phyloP scores from a whole-genome alignment of 2,113 vertebrate species.

The Opisthocomus hoazin region DNA sequence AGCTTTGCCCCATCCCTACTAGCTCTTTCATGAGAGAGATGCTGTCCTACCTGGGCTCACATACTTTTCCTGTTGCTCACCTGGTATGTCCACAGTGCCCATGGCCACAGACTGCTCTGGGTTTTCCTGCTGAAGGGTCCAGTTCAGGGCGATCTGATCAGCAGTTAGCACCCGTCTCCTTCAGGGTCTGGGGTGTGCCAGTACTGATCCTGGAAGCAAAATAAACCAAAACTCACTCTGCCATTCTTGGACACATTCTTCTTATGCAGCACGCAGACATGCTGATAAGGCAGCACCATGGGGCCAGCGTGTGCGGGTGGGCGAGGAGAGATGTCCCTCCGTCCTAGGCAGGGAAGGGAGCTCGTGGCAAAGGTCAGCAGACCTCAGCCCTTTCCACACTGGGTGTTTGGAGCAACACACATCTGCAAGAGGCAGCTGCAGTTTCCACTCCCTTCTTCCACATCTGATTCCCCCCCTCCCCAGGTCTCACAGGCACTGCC shows the following conservation, averaged over 20 bases:
- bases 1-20: background rate
- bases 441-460: background rate
- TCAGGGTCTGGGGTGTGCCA: background rate
- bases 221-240: background rate
- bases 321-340: background rate
- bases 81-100: background rate
- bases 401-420: background rate
- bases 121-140: background rate
- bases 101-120: background rate
- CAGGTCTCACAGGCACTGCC: background rate
- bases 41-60: background rate
- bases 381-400: background rate
- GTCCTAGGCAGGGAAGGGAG: background rate
- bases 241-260: background rate
- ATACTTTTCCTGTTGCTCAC: background rate
- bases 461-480: background rate
- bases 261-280: fast-evolving
- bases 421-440: background rate
- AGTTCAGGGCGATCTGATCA: background rate
- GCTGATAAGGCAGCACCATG: background rate
- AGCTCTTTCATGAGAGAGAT: background rate
- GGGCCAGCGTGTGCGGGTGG: background rate
- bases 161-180: background rate
- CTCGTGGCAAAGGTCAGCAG: background rate
- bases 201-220: background rate